Percentiles rank a stretch among this genome's conserved stretches.
These are phyloP conservation scores for Eucriotettix oculatus DNA, from an alignment of 2,888 invertebrate species.

Conservation along the genomic window DNA sequence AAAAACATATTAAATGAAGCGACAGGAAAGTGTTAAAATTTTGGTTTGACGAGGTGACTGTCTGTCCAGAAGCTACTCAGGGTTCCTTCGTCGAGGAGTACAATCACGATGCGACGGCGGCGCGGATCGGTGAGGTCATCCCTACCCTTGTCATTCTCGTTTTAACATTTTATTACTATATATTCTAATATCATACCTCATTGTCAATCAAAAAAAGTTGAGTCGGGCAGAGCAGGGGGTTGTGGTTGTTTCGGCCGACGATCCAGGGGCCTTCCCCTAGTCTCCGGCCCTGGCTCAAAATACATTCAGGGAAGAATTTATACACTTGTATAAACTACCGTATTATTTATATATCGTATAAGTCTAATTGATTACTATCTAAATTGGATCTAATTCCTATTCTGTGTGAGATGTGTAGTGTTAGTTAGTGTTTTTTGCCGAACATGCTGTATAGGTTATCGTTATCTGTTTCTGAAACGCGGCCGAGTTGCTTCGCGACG, in stretches of 20 bases:
- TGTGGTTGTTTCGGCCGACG: constrained; percentile 18
- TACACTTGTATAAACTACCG: constrained; percentile 7
- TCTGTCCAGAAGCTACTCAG: not conserved
- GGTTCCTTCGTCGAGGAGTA: too few relatives aligned
- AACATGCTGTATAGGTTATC: not conserved
- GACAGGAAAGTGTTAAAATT: not conserved
- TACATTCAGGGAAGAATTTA: constrained; percentile 15
- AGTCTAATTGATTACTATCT: not conserved
- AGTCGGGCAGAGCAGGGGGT: constrained; percentile 13
- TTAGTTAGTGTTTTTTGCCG: not conserved
- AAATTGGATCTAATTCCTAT: not conserved
- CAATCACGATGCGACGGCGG: not conserved
- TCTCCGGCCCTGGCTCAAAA: constrained; percentile 11
- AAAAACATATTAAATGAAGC: constrained; percentile 3
- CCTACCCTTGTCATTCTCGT: constrained; percentile 6
- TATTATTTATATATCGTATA: constrained; percentile 11
- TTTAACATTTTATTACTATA: constrained; percentile 12
- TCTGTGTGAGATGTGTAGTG: not conserved
- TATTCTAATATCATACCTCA: constrained; percentile 15
- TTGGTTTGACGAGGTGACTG: not conserved
- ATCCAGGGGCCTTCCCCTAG: constrained; percentile 21
- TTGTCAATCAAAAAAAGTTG: constrained; percentile 14
- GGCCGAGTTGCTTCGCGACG: not conserved
- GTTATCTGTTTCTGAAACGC: not conserved
- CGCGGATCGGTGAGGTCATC: not conserved